Conservation (phyloP, 2,888 invertebrate genomes). For the Cataglyphis livida region DNA sequence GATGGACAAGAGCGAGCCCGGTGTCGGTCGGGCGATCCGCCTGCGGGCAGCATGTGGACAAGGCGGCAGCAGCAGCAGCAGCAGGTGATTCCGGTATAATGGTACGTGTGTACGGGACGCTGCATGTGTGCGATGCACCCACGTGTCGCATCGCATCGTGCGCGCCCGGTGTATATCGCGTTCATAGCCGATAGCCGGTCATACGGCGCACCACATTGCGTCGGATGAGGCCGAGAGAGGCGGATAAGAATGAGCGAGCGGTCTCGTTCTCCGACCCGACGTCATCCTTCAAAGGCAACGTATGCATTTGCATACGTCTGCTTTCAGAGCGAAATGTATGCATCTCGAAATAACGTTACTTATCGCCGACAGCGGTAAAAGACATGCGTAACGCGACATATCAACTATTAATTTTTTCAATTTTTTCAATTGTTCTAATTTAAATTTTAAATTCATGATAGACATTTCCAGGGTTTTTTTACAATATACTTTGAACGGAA, state of each 20-base stretch:
- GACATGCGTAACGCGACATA: not conserved
- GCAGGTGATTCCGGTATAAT: slow-evolving; percentile 80
- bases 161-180: slow-evolving; percentile 54
- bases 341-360: slow-evolving; percentile 9
- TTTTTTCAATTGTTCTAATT: not conserved
- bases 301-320: slow-evolving; percentile 24
- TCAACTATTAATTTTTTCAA: not conserved
- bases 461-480: not conserved
- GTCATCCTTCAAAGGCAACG: slow-evolving; percentile 12
- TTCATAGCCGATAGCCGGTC: slow-evolving; percentile 42
- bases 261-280: slow-evolving; percentile 9
- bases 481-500: not conserved
- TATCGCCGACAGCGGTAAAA: not conserved
- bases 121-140: slow-evolving; percentile 71
- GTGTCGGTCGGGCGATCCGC: slow-evolving; percentile 77
- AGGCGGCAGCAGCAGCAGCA: slow-evolving; percentile 78
- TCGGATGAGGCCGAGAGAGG: slow-evolving; percentile 36
- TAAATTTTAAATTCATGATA: not conserved
- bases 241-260: slow-evolving; percentile 24
- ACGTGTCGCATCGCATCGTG: slow-evolving; percentile 69
- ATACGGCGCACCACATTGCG: slow-evolving; percentile 59
- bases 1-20: slow-evolving; percentile 75
- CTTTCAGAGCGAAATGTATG: not conserved
- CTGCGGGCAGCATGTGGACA: slow-evolving; percentile 79
- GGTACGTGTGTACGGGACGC: slow-evolving; percentile 37